These are phyloP conservation scores for Lordiphosa stackelbergi DNA, from an alignment of 1,140 invertebrate species.

Conservation along the genomic window DNA sequence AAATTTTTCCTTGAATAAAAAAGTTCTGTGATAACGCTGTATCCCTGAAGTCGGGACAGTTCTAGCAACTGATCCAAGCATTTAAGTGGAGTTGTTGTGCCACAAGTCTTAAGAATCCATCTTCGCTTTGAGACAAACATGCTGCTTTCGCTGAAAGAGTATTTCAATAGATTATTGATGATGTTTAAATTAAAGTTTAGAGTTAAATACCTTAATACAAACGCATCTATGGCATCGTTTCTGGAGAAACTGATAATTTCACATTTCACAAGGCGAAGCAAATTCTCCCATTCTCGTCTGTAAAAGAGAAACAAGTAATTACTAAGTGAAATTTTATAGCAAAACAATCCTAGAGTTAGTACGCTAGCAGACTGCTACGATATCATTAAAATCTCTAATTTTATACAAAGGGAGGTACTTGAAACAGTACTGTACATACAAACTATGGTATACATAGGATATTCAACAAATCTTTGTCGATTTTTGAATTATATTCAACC, in stretches of 20 bases:
- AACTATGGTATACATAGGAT: too few species aligned
- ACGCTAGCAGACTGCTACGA: too few species aligned
- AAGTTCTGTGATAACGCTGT: slow-evolving; percentile 89
- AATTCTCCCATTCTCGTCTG: slow-evolving; percentile 90
- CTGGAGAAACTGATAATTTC: slow-evolving; percentile 95
- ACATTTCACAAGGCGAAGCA: slow-evolving; percentile 94
- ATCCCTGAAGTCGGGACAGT: slow-evolving; percentile 91
- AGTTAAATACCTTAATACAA: slow-evolving; percentile 91
- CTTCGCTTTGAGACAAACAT: slow-evolving; percentile 97
- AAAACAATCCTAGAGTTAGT: too few species aligned
- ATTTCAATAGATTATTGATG: not conserved
- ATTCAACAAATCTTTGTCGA: too few species aligned
- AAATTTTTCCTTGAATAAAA: slow-evolving; percentile 99
- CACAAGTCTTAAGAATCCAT: slow-evolving; percentile 99
- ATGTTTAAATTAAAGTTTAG: slow-evolving; percentile 17
- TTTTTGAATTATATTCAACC: too few species aligned
- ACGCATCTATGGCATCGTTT: slow-evolving; percentile 95
- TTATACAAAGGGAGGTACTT: too few species aligned
- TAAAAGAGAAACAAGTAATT: slow-evolving; percentile 76
- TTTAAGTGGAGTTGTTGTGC: slow-evolving; percentile 96
- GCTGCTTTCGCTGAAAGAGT: slow-evolving; percentile 93
- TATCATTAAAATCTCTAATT: too few species aligned
- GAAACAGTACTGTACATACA: too few species aligned
- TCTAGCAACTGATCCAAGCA: slow-evolving; percentile 91
- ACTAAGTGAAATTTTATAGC: too few species aligned